Conservation (phyloP, 2,888 invertebrate genomes). For the Panopea generosa region DNA sequence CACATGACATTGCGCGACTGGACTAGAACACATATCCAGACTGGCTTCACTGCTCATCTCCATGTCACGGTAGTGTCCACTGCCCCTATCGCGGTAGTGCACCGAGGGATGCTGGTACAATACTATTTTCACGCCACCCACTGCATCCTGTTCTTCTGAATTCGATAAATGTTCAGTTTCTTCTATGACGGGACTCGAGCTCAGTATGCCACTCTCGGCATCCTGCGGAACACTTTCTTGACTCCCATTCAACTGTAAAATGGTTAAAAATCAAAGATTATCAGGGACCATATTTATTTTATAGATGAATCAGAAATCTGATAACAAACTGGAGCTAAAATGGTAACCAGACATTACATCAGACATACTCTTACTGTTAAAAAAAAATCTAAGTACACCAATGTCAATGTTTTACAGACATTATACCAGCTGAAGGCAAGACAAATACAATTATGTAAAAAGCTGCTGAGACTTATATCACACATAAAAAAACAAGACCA, state of each 20-base stretch:
- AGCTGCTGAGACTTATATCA: too few species aligned
- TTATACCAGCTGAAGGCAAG: too few species aligned
- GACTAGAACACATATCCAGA: slow-evolving; percentile 50
- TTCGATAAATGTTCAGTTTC: slow-evolving; percentile 73
- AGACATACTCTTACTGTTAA: too few species aligned
- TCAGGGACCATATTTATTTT: too few species aligned
- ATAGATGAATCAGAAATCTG: too few species aligned
- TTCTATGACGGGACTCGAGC: slow-evolving; percentile 65
- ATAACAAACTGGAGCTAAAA: too few species aligned
- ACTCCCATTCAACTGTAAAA: slow-evolving; percentile 75
- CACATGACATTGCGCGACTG: slow-evolving; percentile 58
- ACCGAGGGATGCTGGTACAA: slow-evolving; percentile 72
- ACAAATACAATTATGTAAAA: too few species aligned
- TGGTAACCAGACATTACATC: too few species aligned
- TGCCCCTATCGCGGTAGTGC: slow-evolving; percentile 63
- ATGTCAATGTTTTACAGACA: too few species aligned
- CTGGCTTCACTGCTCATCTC: slow-evolving; percentile 59
- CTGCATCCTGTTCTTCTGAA: slow-evolving; percentile 73
- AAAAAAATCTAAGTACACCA: too few species aligned
- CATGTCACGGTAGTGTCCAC: slow-evolving; percentile 44
- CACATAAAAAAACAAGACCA: too few species aligned
- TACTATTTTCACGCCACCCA: slow-evolving; percentile 75
- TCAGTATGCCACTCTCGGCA: slow-evolving; percentile 72
- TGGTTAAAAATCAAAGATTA: too few species aligned
- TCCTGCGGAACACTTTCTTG: slow-evolving; percentile 79